A percentile compares a stretch with the other conserved stretches of the same genome.
Conservation (phyloP, 2,888 invertebrate species). For the Scaptomyza reducta region DNA sequence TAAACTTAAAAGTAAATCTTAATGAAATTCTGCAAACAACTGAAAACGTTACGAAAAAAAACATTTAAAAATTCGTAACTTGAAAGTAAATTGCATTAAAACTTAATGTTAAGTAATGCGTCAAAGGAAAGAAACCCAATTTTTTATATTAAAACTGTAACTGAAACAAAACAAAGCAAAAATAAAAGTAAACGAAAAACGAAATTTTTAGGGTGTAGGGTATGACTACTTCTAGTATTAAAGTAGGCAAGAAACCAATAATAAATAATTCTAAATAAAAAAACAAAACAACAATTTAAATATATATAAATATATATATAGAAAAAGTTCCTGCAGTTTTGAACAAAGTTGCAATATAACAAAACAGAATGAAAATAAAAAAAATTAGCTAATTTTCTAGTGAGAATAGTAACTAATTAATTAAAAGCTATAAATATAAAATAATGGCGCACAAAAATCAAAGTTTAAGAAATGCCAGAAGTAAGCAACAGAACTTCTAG, state of each 20-base stretch:
- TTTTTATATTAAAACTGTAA: slow-evolving; percentile 63
- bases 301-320: slow-evolving; percentile 33
- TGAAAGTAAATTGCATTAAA: slow-evolving; percentile 34
- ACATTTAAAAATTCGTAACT: slow-evolving; percentile 27
- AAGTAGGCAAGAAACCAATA: slow-evolving; percentile 43
- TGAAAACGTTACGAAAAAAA: too few relatives aligned
- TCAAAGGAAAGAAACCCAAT: slow-evolving; percentile 48
- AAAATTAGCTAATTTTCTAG: slow-evolving; percentile 51
- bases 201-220: slow-evolving; percentile 55
- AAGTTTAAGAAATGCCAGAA: slow-evolving; percentile 47
- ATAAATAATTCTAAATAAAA: slow-evolving; percentile 40
- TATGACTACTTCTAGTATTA: slow-evolving; percentile 45
- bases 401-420: slow-evolving; percentile 44
- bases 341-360: slow-evolving; percentile 65
- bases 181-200: slow-evolving; percentile 44
- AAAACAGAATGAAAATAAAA: slow-evolving; percentile 21
- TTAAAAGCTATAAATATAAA: slow-evolving; percentile 14
- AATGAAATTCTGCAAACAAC: slow-evolving; percentile 35
- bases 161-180: slow-evolving; percentile 17
- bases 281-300: slow-evolving; percentile 41
- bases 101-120: slow-evolving; percentile 53
- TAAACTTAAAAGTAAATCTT: slow-evolving; percentile 61
- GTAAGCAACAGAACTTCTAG: slow-evolving; percentile 58
- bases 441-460: slow-evolving; percentile 28
- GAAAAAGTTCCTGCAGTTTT: slow-evolving; percentile 76